These are phyloP conservation scores for Poicephalus gulielmi DNA, from an alignment of 2,113 vertebrate genomes.

Conservation along the genomic window DNA sequence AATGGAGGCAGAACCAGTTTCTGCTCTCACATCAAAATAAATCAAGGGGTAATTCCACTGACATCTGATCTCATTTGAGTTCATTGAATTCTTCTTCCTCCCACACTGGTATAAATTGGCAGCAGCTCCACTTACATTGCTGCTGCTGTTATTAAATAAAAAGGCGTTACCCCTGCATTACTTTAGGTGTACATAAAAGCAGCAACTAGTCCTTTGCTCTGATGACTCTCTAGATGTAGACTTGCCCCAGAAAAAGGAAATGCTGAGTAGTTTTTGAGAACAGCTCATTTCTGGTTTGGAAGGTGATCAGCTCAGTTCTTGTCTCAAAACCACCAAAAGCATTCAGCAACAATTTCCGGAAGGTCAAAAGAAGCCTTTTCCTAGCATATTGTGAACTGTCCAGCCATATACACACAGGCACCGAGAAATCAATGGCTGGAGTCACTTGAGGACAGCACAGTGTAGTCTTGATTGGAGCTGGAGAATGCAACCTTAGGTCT, in stretches of 20 bases:
- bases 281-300: not conserved
- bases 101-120: slow-evolving; percentile 6
- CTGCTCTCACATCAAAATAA: slow-evolving; percentile 16
- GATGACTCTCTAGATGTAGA: not conserved
- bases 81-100: slow-evolving; percentile 42
- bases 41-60: slow-evolving; percentile 54
- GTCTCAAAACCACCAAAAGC: not conserved
- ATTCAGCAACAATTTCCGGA: not conserved
- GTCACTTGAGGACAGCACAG: not conserved
- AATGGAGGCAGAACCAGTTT: slow-evolving; percentile 23
- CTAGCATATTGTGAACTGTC: not conserved
- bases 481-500: not conserved
- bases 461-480: not conserved
- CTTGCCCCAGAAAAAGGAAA: not conserved
- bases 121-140: not conserved
- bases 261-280: not conserved
- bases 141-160: slow-evolving; percentile 22
- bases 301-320: not conserved
- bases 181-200: not conserved
- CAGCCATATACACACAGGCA: not conserved
- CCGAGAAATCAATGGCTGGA: not conserved
- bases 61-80: slow-evolving; percentile 59
- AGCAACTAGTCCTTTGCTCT: not conserved
- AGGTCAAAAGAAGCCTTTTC: not conserved
- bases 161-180: not conserved